Evolutionary conservation across 2,888 invertebrate genomes (phyloP).

Genomic region (Quadroppia sp.): DNA sequence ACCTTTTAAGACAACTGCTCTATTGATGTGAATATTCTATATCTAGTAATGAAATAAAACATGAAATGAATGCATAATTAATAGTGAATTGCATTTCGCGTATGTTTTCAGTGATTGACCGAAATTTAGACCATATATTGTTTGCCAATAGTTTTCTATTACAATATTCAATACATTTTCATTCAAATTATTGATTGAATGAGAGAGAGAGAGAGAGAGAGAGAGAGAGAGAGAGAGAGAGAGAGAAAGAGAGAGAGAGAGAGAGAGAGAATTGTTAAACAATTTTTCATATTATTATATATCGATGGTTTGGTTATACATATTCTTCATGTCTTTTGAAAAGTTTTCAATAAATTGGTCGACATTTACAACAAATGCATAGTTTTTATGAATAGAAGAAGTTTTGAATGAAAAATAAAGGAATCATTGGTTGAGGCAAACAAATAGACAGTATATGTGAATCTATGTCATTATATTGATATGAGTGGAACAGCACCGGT

Average conservation of each 20-base stretch:
- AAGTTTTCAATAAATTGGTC: constrained; percentile 11
- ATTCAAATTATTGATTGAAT: constrained; percentile 28
- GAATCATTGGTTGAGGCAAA: background rate
- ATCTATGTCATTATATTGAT: constrained; percentile 27
- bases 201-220: background rate
- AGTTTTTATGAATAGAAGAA: constrained; percentile 26
- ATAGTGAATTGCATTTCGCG: no score
- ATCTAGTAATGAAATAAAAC: no score
- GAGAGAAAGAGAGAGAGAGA: background rate
- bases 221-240: constrained; percentile 9
- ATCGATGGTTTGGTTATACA: background rate
- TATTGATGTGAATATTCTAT: no score
- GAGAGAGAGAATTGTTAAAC: constrained; percentile 23
- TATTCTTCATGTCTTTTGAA: background rate
- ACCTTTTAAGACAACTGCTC: no score
- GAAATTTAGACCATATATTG: background rate
- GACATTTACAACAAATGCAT: constrained; percentile 11
- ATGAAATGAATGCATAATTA: no score
- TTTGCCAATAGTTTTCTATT: constrained; percentile 11
- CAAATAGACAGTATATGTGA: constrained; percentile 6
- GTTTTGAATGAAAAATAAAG: background rate
- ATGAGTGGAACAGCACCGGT: constrained; percentile 9
- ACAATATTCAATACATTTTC: constrained; percentile 6
- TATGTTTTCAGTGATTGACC: background rate
- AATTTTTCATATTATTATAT: constrained; percentile 26